Evolutionary conservation across 1,140 invertebrate species (phyloP).

Genomic region (Contarinia nasturtii): DNA sequence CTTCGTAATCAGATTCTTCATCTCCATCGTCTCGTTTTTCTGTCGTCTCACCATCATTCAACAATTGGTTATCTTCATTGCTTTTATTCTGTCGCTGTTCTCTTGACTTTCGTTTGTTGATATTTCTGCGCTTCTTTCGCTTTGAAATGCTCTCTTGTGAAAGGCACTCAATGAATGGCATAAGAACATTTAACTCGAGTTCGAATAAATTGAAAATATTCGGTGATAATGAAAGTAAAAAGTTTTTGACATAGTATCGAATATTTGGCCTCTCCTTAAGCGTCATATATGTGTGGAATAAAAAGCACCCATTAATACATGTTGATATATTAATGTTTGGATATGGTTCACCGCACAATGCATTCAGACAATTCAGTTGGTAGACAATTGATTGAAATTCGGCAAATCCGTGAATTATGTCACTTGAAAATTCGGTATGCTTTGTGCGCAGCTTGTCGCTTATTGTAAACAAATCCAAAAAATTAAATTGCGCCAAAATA

Average conservation of each 20-base stretch:
- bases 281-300: constrained; percentile 47
- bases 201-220: constrained; percentile 18
- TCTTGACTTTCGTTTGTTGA: constrained; percentile 14
- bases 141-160: constrained; percentile 8
- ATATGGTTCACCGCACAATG: constrained; percentile 35
- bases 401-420: constrained; percentile 43
- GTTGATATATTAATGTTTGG: constrained; percentile 29
- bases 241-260: constrained; percentile 27
- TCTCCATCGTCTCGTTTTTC: not conserved
- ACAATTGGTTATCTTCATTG: not conserved
- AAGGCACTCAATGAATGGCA: constrained; percentile 11
- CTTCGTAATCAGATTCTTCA: constrained; percentile 13
- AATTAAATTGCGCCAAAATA: constrained; percentile 31
- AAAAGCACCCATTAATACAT: constrained; percentile 47
- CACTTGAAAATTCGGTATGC: constrained; percentile 36
- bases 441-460: constrained; percentile 33
- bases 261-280: constrained; percentile 32
- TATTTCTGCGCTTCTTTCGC: constrained; percentile 8
- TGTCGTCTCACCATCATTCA: too few relatives aligned
- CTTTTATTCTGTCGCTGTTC: constrained; percentile 9
- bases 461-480: constrained; percentile 42
- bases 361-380: constrained; percentile 41
- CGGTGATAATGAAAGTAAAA: constrained; percentile 28
- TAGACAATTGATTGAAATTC: constrained; percentile 49
- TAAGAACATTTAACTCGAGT: constrained; percentile 8